phyloP scores from a whole-genome alignment of 2,797 vertebrate genomes.

The Anguilla obscura region DNA sequence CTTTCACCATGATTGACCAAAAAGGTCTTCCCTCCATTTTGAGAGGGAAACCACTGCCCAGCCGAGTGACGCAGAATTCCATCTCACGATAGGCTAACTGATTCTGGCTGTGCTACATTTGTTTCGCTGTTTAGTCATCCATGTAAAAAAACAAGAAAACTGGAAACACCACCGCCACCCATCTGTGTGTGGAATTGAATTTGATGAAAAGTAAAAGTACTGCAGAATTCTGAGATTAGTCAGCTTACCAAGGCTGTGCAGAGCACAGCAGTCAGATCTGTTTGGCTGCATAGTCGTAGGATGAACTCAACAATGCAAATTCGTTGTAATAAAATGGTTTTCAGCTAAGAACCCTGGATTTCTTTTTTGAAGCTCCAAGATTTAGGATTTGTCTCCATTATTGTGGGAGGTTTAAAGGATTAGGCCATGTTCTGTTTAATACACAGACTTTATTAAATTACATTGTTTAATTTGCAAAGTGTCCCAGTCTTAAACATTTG shows the following conservation, averaged over 20 bases:
- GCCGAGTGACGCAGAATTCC: neutral
- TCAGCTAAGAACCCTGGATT: constrained; percentile 10
- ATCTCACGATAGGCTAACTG: neutral
- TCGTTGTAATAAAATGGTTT: neutral
- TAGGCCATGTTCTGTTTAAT: constrained; percentile 66
- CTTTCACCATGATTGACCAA: neutral
- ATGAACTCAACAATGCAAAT: neutral
- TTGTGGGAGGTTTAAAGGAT: constrained; percentile 75
- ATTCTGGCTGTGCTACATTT: neutral
- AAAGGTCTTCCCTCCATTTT: too few species aligned
- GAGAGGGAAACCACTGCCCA: too few species aligned
- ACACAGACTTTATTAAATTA: constrained; percentile 68
- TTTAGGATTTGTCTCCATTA: constrained; percentile 73
- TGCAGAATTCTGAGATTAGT: neutral
- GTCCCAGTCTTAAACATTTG: constrained; percentile 11
- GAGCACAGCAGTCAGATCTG: neutral
- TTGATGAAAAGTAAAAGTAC: neutral
- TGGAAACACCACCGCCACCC: neutral
- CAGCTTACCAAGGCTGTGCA: neutral
- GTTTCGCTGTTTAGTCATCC: neutral
- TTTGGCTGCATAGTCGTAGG: neutral
- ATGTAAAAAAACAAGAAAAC: neutral
- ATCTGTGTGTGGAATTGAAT: neutral
- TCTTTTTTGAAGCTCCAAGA: constrained; percentile 44
- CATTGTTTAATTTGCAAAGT: constrained; percentile 52